Percentiles rank a stretch among this genome's conserved stretches.
Evolutionary conservation across 2,888 invertebrate species (phyloP).

Genomic region (Meteorus colon): DNA sequence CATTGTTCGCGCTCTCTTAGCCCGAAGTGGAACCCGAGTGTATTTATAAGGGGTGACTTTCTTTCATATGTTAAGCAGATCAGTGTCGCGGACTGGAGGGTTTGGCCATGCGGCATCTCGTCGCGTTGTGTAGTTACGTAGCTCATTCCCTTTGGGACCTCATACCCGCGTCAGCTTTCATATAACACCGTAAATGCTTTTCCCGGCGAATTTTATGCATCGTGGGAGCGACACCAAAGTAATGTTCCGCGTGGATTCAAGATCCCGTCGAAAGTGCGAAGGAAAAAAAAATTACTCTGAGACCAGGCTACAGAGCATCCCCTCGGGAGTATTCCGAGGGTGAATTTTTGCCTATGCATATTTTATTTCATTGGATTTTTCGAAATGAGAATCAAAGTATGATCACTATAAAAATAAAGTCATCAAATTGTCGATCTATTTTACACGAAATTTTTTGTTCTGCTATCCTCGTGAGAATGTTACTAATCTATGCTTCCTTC

Average conservation of each 20-base stretch:
- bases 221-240: constrained; percentile 38
- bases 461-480: neutral
- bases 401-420: neutral
- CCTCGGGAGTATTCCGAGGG: constrained; percentile 5
- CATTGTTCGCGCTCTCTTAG: constrained; percentile 70
- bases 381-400: neutral
- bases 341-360: neutral
- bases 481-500: constrained; percentile 15
- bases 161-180: constrained; percentile 27
- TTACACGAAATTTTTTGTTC: neutral
- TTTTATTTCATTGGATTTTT: constrained; percentile 4
- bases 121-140: constrained; percentile 30
- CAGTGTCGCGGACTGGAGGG: constrained; percentile 60
- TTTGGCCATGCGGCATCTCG: constrained; percentile 20
- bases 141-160: constrained; percentile 24
- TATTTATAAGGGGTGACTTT: constrained; percentile 68
- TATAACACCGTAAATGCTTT: constrained; percentile 41
- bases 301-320: neutral
- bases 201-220: constrained; percentile 46
- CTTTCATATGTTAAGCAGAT: constrained; percentile 71
- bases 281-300: constrained; percentile 21
- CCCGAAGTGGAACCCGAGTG: constrained; percentile 65
- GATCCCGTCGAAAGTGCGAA: neutral
- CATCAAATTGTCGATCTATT: constrained; percentile 2
- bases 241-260: constrained; percentile 40